Percentiles rank a stretch among this genome's conserved stretches.
These are phyloP conservation scores for Notechis scutatus DNA, from an alignment of 2,113 vertebrate genomes.

Conservation along the genomic window DNA sequence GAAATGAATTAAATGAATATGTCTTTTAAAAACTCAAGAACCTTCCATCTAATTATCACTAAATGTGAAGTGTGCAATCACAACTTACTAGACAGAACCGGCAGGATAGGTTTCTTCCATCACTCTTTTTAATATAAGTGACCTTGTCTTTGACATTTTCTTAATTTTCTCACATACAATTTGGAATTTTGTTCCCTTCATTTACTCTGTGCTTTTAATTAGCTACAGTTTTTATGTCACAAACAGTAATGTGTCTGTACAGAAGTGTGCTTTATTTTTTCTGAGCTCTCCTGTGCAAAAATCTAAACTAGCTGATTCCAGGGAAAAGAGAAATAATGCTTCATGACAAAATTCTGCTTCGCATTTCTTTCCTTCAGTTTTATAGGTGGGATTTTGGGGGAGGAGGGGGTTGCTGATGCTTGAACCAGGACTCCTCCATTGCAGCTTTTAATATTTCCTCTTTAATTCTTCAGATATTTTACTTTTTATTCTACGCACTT, in stretches of 20 bases:
- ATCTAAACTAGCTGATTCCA: not conserved
- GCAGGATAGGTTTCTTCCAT: conserved; percentile 30
- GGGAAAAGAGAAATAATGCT: not conserved
- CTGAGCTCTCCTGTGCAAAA: not conserved
- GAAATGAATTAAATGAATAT: conserved; percentile 32
- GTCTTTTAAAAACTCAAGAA: conserved; percentile 30
- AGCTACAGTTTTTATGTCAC: conserved; percentile 17
- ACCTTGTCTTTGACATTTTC: conserved; percentile 57
- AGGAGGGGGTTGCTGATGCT: not conserved
- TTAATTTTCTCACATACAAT: conserved; percentile 61
- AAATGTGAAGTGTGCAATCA: conserved; percentile 52
- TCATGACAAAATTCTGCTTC: not conserved
- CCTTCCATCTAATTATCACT: conserved; percentile 54
- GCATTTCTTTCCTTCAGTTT: not conserved
- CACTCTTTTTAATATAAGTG: conserved; percentile 35
- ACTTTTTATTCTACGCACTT: not conserved
- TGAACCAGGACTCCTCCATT: not conserved
- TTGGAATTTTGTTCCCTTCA: conserved; percentile 62
- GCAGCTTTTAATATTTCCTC: not conserved
- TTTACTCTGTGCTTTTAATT: conserved; percentile 64
- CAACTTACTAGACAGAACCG: conserved; percentile 63
- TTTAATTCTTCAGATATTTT: not conserved
- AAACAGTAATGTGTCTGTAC: not conserved
- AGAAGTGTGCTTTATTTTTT: not conserved
- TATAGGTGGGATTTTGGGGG: not conserved